Conservation (phyloP, 2,113 vertebrate genomes). For the Pimephales promelas region DNA sequence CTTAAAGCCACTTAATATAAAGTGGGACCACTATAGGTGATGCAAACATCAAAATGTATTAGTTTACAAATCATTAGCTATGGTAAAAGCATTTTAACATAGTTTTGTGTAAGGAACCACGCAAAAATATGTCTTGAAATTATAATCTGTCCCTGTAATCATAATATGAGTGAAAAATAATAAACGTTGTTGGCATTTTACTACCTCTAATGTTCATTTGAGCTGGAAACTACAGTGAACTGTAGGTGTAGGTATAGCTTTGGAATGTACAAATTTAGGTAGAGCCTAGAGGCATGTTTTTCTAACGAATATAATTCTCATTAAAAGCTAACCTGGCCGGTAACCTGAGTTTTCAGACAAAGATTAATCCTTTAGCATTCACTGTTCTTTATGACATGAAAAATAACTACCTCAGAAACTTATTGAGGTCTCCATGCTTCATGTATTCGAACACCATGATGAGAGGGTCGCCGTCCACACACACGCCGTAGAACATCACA, state of each 20-base stretch:
- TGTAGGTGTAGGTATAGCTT: background rate
- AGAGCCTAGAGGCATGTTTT: background rate
- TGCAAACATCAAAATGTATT: background rate
- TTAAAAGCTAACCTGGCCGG: background rate
- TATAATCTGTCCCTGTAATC: background rate
- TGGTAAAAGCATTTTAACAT: background rate
- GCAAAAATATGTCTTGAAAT: background rate
- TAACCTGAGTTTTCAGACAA: background rate
- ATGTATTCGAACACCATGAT: conserved; percentile 99
- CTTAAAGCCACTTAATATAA: too few relatives aligned
- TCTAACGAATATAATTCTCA: background rate
- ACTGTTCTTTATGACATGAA: background rate
- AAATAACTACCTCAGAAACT: conserved; percentile 88
- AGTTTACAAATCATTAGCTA: background rate
- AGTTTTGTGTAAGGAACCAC: too few relatives aligned
- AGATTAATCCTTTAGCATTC: background rate
- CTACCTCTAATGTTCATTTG: background rate
- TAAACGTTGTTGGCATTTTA: background rate
- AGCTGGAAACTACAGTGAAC: background rate
- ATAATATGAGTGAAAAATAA: background rate
- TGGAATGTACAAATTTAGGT: background rate
- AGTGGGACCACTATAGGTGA: too few relatives aligned
- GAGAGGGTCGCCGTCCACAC: conserved; percentile 93
- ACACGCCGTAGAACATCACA: conserved; percentile 94
- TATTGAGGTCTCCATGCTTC: conserved; percentile 98